phyloP scores from a whole-genome alignment of 2,888 invertebrate species.

The Eubasilissa splendida region DNA sequence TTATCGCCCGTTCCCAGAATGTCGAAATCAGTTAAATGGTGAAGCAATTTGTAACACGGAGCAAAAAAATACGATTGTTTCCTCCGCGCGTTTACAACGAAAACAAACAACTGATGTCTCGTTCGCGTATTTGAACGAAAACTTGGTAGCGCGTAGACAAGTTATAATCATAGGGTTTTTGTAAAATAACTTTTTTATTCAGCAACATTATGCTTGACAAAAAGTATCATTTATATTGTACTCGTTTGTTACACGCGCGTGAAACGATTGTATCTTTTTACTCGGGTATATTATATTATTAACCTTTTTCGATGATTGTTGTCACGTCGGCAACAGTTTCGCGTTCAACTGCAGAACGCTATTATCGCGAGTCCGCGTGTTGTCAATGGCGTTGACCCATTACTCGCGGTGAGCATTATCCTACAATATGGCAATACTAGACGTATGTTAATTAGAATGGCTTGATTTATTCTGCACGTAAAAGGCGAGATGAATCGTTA shows the following conservation, averaged over 20 bases:
- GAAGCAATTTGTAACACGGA: background rate
- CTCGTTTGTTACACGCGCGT: background rate
- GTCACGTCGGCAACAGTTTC: conserved; percentile 2
- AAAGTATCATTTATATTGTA: background rate
- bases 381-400: conserved; percentile 45
- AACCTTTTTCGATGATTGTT: background rate
- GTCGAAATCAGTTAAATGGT: background rate
- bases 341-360: conserved; percentile 10
- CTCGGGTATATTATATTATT: background rate
- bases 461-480: no score
- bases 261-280: background rate
- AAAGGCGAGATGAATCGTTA: no score
- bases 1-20: conserved; percentile 37
- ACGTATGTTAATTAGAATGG: no score
- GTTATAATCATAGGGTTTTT: conserved; percentile 16
- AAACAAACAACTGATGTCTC: background rate
- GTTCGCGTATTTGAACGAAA: background rate
- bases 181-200: background rate
- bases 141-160: background rate
- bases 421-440: no score
- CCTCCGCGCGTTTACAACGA: no score
- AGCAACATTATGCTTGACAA: background rate
- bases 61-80: background rate
- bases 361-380: conserved; percentile 28
- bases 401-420: conserved; percentile 13